These are phyloP conservation scores for Chondrosia reniformis DNA, from an alignment of 37 sponge, comb jelly and placozoan species.

Conservation along the genomic window DNA sequence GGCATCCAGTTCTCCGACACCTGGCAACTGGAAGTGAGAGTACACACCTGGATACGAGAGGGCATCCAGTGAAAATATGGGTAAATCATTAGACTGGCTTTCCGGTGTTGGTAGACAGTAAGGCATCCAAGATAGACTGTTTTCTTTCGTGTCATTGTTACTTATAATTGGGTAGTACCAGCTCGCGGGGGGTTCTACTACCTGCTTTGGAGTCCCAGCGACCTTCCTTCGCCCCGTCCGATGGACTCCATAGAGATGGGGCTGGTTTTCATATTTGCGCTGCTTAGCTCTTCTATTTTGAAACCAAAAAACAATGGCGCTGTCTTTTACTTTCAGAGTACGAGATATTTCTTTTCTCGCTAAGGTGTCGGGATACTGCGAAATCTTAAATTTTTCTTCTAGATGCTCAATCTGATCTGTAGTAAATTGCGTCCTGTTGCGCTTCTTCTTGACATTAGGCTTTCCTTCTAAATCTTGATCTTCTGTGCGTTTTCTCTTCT, in stretches of 20 bases:
- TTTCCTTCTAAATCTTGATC: neutral
- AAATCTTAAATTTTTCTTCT: neutral
- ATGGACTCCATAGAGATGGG: too few relatives aligned
- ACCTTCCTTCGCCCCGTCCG: neutral
- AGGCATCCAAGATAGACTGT: too few relatives aligned
- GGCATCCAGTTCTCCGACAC: too few relatives aligned
- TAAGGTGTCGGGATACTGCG: conserved; percentile 18
- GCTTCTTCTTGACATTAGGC: neutral
- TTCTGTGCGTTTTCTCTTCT: neutral
- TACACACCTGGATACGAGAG: too few relatives aligned
- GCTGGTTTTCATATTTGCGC: too few relatives aligned
- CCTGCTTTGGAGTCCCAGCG: too few relatives aligned
- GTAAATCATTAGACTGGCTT: too few relatives aligned
- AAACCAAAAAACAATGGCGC: conserved; percentile 2
- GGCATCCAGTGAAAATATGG: too few relatives aligned
- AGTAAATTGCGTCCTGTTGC: conserved; percentile 19
- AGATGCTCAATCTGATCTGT: conserved; percentile 17
- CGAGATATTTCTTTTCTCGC: neutral
- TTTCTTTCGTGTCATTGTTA: neutral
- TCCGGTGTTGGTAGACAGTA: too few relatives aligned
- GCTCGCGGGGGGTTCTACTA: neutral
- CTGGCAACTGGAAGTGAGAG: too few relatives aligned
- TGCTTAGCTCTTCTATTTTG: conserved; percentile 5
- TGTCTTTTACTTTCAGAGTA: neutral
- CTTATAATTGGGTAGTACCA: neutral